Evolutionary conservation across 2,113 vertebrate species (phyloP).

Genomic region (Channa maculata): DNA sequence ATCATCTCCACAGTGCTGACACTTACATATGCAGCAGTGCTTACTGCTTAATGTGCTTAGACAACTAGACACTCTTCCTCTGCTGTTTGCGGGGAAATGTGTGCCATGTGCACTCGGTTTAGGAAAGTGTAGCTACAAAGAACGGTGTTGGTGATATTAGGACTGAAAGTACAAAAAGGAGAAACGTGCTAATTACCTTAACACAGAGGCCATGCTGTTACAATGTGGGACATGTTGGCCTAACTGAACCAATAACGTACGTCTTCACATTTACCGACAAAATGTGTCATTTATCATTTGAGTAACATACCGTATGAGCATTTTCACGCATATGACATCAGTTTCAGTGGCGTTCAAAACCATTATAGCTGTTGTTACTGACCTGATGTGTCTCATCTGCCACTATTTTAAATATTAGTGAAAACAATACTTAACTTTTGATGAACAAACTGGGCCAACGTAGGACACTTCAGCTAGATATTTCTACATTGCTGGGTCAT

Average conservation of each 20-base stretch:
- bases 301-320: no score
- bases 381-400: no score
- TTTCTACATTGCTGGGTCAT: no score
- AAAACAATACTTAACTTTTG: no score
- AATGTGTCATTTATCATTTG: not conserved
- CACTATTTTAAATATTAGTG: not conserved
- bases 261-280: no score
- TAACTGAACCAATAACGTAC: not conserved
- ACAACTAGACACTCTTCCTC: conserved; percentile 15
- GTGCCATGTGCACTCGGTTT: conserved; percentile 9
- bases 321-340: no score
- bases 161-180: conserved; percentile 6
- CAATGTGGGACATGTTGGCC: not conserved
- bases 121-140: not conserved
- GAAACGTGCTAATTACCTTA: not conserved
- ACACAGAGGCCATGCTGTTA: no score
- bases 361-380: no score
- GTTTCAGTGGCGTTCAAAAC: no score
- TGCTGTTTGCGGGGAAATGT: conserved; percentile 22
- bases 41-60: conserved; percentile 52
- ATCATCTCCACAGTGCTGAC: conserved; percentile 67
- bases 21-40: conserved; percentile 60
- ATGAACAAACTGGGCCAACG: no score
- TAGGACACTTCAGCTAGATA: no score
- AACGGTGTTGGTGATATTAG: not conserved